A percentile compares a stretch with the other conserved stretches of the same genome.
These are phyloP conservation scores for Lacerta bilineata DNA, from an alignment of 2,797 vertebrate species.

Conservation along the genomic window DNA sequence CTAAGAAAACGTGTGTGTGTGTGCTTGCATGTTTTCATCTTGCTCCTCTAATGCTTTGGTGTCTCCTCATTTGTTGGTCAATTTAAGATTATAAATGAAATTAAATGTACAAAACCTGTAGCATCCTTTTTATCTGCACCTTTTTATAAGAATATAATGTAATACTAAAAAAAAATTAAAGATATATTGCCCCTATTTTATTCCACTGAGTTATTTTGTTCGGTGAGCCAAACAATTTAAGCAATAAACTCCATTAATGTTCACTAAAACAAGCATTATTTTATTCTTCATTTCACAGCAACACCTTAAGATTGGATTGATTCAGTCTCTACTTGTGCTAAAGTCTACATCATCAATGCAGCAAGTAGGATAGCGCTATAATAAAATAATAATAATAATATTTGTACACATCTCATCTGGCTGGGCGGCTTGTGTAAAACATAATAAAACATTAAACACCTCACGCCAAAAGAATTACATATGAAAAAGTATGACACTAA, in stretches of 20 bases:
- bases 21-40: background rate
- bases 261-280: background rate
- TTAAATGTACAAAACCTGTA: conserved; percentile 80
- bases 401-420: too few relatives aligned
- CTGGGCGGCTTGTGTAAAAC: too few relatives aligned
- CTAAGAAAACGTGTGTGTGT: conserved; percentile 6
- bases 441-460: background rate
- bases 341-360: background rate
- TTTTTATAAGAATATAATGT: conserved; percentile 85
- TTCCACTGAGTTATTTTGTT: conserved; percentile 45
- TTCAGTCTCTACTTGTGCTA: background rate
- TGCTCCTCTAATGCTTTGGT: conserved; percentile 77
- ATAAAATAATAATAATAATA: too few relatives aligned
- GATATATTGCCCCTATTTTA: conserved; percentile 72
- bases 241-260: conserved; percentile 6
- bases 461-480: background rate
- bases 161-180: conserved; percentile 86
- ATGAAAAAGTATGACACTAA: background rate
- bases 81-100: conserved; percentile 75
- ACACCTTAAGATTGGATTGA: background rate
- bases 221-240: conserved; percentile 4
- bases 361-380: too few relatives aligned
- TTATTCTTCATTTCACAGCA: background rate
- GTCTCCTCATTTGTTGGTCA: conserved; percentile 78
- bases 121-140: conserved; percentile 80